Base-by-base conservation (phyloP, 2,888 invertebrate species). In the Cosmopolites sordidus region DNA sequence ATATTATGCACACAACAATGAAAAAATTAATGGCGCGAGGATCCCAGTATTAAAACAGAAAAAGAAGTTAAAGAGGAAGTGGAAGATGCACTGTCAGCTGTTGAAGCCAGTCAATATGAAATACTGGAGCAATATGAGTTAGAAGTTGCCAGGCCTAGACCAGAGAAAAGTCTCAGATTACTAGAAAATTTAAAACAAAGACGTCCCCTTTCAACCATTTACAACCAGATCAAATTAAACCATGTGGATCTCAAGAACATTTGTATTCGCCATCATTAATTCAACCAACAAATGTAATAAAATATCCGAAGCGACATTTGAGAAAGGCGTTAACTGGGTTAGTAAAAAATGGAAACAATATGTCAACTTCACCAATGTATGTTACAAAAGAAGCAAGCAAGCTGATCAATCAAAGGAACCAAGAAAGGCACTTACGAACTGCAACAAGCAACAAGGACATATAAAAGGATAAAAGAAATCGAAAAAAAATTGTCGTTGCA, bases 131-230 rank as follows among this genome's bases (percentile, higher is more conserved):
- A 59, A 39, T 63, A 62, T 33, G 60, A 64, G 40, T 51, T 63
- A 4, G 63, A 64, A 42, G 59, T 59, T 1, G 60, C 62, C 12
- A 58, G 55, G 22, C 64, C 63, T 1, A 51, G 57, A 16, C 51
- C 48, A 14, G 46, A 41, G 14, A 52, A 53, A 9, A 61, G 56
- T 14, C 48, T 53, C 16, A 49, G 54, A 4, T 9, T 56, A 2
- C 29, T 56, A 5, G 37, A 51, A 14, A 43, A 40, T n/a, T 53
- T 56, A 14, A 6, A 27, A 27, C 5, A 6, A 8, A 14, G 17
- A 8, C 5, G n/a, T 8, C 37, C 1, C n/a, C 48, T 4, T 44
- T 14, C n/a, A 2, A 16, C 9, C 56, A 59, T 38, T 40, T 59
- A 17, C 59, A 59, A 15, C 56, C 59, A 12, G 48, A 43, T 29